Evolutionary conservation across 2,888 invertebrate species (phyloP), one percentile per base, ranked within the genome.

Genomic region (Terebella lapidaria): DNA sequence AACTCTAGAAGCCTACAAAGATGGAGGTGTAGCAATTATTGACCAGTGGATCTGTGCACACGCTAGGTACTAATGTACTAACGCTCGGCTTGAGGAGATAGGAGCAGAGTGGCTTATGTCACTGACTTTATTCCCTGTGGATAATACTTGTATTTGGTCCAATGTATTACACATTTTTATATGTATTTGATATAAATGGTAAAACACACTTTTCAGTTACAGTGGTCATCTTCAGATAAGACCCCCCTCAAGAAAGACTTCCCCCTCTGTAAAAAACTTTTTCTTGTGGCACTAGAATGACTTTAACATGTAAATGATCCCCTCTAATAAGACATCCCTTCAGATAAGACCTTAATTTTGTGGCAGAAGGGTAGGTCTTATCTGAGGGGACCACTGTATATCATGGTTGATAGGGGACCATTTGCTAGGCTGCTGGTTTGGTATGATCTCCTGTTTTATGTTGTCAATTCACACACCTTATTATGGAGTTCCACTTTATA

Each of bases 31-130:
- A 26, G 94, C 96, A 0, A 91, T 96, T 59, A 87, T 96, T 55
- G 96, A 97, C 76, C 96, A 99, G 83, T 91, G 95, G 72, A 90
- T 99, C 69, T 93, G 94, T 81, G 89, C 95, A 0, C 88, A 89
- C 80, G 89, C 93, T 0, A 86, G 87, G 83, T 85, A 27, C n/a
- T n/a, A n/a, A n/a, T n/a, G n/a, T n/a, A n/a, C n/a, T n/a, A n/a
- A n/a, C n/a, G n/a, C n/a, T n/a, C n/a, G n/a, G n/a, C n/a, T 10
- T 28, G 22, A n/a, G 4, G 10, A 35, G 10, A 35, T 35, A 35
- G n/a, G n/a, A 35, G 10, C 10, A 35, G 10, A 35, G 42, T n/a
- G 10, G 10, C n/a, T 35, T 35, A 35, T n/a, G 10, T 10, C 10
- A 35, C 42, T 35, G 42, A 35, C 42, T 15, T n/a, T 35, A 35